These are phyloP conservation scores for Aphis craccivora DNA, from an alignment of 1,140 invertebrate species.

Conservation along the genomic window DNA sequence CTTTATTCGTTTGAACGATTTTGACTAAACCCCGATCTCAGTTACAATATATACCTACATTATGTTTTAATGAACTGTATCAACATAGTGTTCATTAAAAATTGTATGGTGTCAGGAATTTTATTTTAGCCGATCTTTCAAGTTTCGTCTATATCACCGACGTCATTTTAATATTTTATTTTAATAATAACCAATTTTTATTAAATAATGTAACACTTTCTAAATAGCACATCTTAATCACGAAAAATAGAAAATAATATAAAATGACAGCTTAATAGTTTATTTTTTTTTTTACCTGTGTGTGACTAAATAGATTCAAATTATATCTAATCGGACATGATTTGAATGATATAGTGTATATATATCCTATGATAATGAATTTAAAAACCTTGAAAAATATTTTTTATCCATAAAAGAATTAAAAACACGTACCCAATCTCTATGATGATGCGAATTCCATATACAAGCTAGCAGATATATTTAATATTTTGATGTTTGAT, in stretches of 20 bases:
- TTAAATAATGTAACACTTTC: conserved; percentile 26
- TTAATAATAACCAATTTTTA: neutral
- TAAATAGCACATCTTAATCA: neutral
- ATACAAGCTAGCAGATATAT: neutral
- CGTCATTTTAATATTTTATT: neutral
- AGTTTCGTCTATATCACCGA: neutral
- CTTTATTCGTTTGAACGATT: neutral
- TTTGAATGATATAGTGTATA: neutral
- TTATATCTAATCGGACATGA: conserved; percentile 14
- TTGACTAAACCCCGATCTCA: neutral
- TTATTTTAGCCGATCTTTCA: neutral
- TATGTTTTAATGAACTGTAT: no score
- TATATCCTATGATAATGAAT: neutral
- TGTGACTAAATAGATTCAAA: conserved; percentile 40
- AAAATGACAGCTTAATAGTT: neutral
- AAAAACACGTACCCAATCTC: neutral
- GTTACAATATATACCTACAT: neutral
- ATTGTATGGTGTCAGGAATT: neutral
- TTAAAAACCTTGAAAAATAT: neutral
- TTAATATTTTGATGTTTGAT: conserved; percentile 18
- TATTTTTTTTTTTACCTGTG: neutral
- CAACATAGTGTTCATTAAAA: neutral
- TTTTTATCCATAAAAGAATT: neutral
- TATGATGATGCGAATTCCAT: neutral
- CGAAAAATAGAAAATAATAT: conserved; percentile 26